Conservation (phyloP, 2,113 vertebrate species). For the Agelaius tricolor region DNA sequence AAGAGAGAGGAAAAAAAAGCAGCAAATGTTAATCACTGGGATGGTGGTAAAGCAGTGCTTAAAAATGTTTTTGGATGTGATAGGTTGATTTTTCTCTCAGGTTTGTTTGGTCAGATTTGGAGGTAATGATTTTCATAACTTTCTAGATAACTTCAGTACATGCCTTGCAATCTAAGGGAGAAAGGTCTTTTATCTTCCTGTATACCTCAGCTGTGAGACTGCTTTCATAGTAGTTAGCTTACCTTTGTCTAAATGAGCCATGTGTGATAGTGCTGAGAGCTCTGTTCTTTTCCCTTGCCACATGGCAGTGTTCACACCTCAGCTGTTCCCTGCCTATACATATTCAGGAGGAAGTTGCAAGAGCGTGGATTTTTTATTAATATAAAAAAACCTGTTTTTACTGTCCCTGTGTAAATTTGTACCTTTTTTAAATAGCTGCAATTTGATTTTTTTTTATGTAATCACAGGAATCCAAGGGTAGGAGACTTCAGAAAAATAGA, state of each 20-base stretch:
- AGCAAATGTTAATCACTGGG: background rate
- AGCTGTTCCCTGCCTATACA: slow-evolving; percentile 28
- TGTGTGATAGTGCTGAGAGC: background rate
- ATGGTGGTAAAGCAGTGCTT: background rate
- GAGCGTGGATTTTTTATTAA: background rate
- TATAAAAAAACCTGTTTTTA: background rate
- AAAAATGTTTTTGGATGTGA: background rate
- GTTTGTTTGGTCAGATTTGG: background rate
- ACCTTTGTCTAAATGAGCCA: background rate
- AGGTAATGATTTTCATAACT: background rate
- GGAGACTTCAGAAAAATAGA: background rate
- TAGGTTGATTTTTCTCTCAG: background rate
- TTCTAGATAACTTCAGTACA: background rate
- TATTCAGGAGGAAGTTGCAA: slow-evolving; percentile 35
- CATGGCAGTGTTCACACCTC: slow-evolving; percentile 54
- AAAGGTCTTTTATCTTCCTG: background rate
- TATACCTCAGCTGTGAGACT: background rate
- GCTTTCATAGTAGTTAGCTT: background rate
- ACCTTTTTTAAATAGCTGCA: background rate
- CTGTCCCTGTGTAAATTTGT: background rate
- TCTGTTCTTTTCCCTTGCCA: slow-evolving; percentile 5
- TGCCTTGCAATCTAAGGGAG: background rate
- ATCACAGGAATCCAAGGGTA: background rate
- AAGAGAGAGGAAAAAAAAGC: background rate
- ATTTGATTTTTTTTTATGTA: background rate